A percentile compares a stretch with the other conserved stretches of the same genome.
Conservation (phyloP, 2,797 vertebrate genomes). For the Pogoniulus pusillus region DNA sequence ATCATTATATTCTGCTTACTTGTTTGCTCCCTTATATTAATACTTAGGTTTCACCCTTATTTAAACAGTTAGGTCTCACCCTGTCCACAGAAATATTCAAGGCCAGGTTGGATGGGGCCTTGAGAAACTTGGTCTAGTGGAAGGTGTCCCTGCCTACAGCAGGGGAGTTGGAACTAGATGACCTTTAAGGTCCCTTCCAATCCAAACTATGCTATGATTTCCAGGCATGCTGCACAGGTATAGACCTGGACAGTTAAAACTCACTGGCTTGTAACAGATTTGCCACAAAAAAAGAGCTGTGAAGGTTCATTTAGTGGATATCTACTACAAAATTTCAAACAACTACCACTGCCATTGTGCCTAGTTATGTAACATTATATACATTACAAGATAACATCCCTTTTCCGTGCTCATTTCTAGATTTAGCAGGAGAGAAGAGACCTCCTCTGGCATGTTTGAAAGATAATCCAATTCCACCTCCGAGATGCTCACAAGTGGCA, state of each 20-base stretch:
- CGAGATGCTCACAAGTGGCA: not conserved
- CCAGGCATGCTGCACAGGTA: not conserved
- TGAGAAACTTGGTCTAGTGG: too few relatives aligned
- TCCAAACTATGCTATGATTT: not conserved
- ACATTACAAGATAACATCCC: not conserved
- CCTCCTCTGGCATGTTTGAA: not conserved
- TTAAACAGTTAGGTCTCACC: too few relatives aligned
- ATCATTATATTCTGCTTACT: not conserved
- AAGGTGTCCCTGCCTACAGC: too few relatives aligned
- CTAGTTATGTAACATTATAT: not conserved
- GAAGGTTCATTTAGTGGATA: not conserved
- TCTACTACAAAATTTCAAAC: not conserved
- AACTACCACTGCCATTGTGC: not conserved
- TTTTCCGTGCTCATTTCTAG: not conserved
- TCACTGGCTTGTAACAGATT: not conserved
- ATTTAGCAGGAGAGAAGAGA: constrained; percentile 28
- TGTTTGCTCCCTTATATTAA: not conserved
- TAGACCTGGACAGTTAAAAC: not conserved
- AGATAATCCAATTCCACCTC: constrained; percentile 17
- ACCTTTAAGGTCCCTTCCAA: too few relatives aligned
- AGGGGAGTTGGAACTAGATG: too few relatives aligned
- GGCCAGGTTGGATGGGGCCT: too few relatives aligned
- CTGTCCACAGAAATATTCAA: too few relatives aligned
- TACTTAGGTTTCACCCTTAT: not conserved
- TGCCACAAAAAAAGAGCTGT: not conserved